Percentiles rank a stretch among this genome's conserved stretches.
phyloP scores from a whole-genome alignment of 2,113 vertebrate species.

The Corythaixoides concolor region DNA sequence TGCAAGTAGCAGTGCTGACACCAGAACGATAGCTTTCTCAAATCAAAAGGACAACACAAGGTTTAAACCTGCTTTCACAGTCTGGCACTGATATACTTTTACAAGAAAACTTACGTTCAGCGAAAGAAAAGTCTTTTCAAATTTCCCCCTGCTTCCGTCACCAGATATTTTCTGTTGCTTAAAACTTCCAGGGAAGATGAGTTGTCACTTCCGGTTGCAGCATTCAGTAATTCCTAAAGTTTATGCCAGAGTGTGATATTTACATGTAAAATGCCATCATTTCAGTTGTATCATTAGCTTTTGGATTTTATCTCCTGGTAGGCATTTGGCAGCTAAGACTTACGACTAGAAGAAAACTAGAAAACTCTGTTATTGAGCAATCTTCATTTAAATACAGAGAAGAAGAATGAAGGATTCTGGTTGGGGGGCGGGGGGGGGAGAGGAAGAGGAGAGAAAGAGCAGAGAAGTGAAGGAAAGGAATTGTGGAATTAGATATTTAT shows the following conservation, averaged over 20 bases:
- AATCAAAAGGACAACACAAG: not conserved
- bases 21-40: not conserved
- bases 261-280: not conserved
- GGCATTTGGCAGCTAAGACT: not conserved
- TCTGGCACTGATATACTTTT: not conserved
- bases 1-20: not conserved
- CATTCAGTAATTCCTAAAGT: not conserved
- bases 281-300: not conserved
- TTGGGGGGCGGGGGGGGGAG: rapidly evolving
- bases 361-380: not conserved
- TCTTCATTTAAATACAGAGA: not conserved
- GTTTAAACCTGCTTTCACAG: not conserved
- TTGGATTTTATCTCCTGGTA: not conserved
- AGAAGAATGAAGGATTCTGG: not conserved
- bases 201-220: not conserved
- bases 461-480: not conserved
- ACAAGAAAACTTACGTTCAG: not conserved
- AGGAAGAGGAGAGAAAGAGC: not conserved
- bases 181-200: not conserved
- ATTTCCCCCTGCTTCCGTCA: not conserved
- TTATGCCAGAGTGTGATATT: not conserved
- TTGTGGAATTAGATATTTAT: not conserved
- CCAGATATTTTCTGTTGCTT: not conserved
- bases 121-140: not conserved
- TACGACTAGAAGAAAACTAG: not conserved